Evolutionary conservation across 2,113 vertebrate species (phyloP).

Genomic region (Siphamia tubifer): DNA sequence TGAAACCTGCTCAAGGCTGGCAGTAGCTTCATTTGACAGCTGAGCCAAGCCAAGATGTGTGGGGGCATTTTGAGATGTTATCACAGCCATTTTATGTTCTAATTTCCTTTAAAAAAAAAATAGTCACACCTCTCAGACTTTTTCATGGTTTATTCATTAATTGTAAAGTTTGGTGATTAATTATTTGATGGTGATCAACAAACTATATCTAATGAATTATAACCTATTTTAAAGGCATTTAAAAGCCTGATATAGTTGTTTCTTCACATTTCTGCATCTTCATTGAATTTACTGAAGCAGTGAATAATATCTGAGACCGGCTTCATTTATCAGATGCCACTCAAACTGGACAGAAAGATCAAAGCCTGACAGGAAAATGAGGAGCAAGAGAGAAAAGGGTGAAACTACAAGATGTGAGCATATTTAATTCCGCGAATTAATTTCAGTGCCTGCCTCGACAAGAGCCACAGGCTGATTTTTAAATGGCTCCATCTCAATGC

Average conservation of each 20-base stretch:
- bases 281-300: background rate
- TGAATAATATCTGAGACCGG: background rate
- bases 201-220: background rate
- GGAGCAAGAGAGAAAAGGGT: background rate
- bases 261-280: background rate
- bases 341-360: background rate
- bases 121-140: background rate
- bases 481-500: slow-evolving; percentile 58
- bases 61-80: slow-evolving; percentile 10
- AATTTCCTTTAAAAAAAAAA: background rate
- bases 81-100: background rate
- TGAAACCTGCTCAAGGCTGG: slow-evolving; percentile 26
- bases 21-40: slow-evolving; percentile 18
- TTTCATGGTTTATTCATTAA: background rate
- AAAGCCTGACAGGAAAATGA: background rate
- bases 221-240: background rate
- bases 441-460: slow-evolving; percentile 9
- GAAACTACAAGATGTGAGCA: background rate
- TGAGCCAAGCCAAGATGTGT: slow-evolving; percentile 13
- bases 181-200: background rate
- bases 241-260: too few species aligned
- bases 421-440: slow-evolving; percentile 38
- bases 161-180: background rate
- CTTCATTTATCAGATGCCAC: slow-evolving; percentile 3
- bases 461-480: slow-evolving; percentile 30